Evolutionary conservation across 2,113 vertebrate species (phyloP).

Genomic region (Eurystomus gularis): DNA sequence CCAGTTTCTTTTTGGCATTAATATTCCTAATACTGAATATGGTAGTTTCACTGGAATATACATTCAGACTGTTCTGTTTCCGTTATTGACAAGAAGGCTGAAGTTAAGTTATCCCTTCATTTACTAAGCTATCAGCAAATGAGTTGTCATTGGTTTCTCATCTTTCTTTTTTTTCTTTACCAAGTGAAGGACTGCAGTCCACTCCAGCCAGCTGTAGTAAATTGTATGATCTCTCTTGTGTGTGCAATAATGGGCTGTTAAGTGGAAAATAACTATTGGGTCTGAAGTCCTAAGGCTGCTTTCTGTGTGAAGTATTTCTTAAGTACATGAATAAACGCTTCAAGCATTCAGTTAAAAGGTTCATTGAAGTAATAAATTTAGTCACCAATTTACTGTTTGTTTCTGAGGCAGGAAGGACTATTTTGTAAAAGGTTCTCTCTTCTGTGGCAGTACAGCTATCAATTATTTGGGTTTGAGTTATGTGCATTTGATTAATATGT

Average conservation of each 20-base stretch:
- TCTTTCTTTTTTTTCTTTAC: neutral
- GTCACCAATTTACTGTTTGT: neutral
- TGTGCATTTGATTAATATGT: neutral
- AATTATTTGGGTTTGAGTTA: neutral
- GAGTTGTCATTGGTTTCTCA: neutral
- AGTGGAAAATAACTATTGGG: neutral
- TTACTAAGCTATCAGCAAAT: neutral
- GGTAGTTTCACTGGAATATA: neutral
- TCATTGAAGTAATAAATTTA: neutral
- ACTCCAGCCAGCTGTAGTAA: neutral
- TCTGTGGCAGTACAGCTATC: neutral
- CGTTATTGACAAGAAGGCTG: neutral
- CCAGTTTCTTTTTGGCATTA: neutral
- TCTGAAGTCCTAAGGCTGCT: neutral
- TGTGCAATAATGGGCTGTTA: neutral
- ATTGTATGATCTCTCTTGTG: neutral
- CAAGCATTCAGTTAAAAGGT: neutral
- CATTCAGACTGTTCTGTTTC: neutral
- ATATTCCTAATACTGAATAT: neutral
- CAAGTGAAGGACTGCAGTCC: neutral
- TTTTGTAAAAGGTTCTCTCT: neutral
- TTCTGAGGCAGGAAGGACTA: neutral
- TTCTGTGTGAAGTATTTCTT: neutral
- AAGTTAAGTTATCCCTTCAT: neutral
- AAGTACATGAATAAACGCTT: constrained; percentile 8